Percentiles rank a stretch among this genome's conserved stretches.
Evolutionary conservation across 2,797 vertebrate genomes (phyloP).

Genomic region (Macropodus opercularis): DNA sequence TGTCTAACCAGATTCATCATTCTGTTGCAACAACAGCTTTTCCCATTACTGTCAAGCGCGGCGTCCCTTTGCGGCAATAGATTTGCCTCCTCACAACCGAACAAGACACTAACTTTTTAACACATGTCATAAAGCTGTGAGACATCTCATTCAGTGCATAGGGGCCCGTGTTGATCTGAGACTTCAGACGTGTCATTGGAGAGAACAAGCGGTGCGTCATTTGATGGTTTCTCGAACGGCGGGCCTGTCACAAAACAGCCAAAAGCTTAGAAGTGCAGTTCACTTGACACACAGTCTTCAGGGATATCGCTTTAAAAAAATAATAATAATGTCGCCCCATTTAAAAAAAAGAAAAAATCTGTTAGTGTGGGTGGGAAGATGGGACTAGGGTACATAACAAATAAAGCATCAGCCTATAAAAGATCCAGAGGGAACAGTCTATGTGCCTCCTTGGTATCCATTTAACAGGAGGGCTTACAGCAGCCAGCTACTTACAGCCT

Average conservation of each 20-base stretch:
- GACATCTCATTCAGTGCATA: conserved; percentile 74
- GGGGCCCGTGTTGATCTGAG: conserved; percentile 69
- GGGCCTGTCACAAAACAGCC: conserved; percentile 64
- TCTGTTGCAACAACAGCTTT: conserved; percentile 60
- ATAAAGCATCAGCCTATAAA: conserved; percentile 68
- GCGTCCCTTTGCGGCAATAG: conserved; percentile 63
- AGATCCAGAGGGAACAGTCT: conserved; percentile 66
- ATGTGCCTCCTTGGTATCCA: conserved; percentile 66
- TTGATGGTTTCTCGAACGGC: conserved; percentile 55
- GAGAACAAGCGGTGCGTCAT: conserved; percentile 62
- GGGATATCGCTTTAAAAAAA: conserved; percentile 56
- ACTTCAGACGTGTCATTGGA: conserved; percentile 63
- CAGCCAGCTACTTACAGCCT: conserved; percentile 70
- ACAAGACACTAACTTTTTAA: conserved; percentile 78
- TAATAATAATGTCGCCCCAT: conserved; percentile 19
- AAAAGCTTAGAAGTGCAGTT: conserved; percentile 57
- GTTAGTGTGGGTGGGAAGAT: conserved; percentile 47
- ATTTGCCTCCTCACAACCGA: conserved; percentile 70
- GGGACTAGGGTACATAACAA: conserved; percentile 66
- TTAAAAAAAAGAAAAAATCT: conserved; percentile 31
- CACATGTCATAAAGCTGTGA: conserved; percentile 75
- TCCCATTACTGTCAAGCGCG: conserved; percentile 68
- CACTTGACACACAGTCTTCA: conserved; percentile 61
- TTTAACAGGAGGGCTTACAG: conserved; percentile 74
- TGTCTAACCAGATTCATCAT: conserved; percentile 61